phyloP scores from a whole-genome alignment of 2,113 vertebrate genomes.

The Sebastes schlegelii region DNA sequence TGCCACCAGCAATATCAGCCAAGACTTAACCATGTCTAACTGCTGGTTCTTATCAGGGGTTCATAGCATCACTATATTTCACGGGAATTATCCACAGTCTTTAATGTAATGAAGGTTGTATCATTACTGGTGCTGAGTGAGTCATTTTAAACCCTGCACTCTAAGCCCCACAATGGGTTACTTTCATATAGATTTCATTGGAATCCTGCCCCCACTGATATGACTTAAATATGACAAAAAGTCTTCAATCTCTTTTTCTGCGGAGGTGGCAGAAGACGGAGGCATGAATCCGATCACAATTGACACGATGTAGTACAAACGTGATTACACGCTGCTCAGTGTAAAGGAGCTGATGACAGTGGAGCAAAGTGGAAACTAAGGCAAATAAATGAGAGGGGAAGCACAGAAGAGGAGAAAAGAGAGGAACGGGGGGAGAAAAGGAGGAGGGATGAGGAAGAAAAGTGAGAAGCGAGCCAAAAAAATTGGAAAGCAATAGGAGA shows the following conservation, averaged over 20 bases:
- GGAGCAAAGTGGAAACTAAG: constrained; percentile 52
- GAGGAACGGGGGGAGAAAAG: constrained; percentile 4
- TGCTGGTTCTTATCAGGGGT: constrained; percentile 43
- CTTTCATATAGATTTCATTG: constrained; percentile 56
- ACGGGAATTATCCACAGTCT: constrained; percentile 51
- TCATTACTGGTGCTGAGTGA: constrained; percentile 62
- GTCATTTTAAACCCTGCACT: constrained; percentile 52
- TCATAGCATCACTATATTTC: constrained; percentile 47
- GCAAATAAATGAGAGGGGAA: constrained; percentile 42
- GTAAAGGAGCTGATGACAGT: constrained; percentile 58
- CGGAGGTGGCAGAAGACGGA: constrained; percentile 69
- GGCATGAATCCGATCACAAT: constrained; percentile 70
- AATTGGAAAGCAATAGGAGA: constrained; percentile 27
- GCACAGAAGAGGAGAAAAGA: constrained; percentile 24
- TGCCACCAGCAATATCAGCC: constrained; percentile 51
- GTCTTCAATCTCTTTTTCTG: constrained; percentile 72
- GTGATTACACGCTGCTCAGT: constrained; percentile 71
- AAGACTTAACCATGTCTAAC: constrained; percentile 46
- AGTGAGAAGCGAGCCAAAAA: constrained; percentile 22
- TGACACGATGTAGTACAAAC: constrained; percentile 76
- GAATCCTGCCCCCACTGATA: constrained; percentile 53
- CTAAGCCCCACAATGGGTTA: constrained; percentile 41
- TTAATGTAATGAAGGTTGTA: constrained; percentile 53
- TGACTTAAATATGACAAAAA: constrained; percentile 69
- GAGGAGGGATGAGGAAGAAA: not conserved